These are phyloP conservation scores for Helleia helle DNA, from an alignment of 2,888 invertebrate species.

Conservation along the genomic window DNA sequence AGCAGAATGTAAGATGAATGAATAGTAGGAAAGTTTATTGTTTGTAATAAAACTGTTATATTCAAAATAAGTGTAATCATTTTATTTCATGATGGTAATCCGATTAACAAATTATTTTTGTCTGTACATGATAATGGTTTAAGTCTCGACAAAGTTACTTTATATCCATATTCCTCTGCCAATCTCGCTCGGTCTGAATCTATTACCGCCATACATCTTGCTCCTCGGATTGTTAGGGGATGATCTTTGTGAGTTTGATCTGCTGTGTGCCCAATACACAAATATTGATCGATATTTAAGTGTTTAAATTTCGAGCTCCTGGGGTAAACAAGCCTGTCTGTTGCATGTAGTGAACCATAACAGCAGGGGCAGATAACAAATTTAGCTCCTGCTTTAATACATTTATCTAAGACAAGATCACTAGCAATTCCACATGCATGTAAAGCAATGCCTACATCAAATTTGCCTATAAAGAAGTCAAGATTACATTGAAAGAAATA, in stretches of 20 bases:
- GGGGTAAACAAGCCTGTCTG: slow-evolving; percentile 87
- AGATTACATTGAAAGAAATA: slow-evolving; percentile 90
- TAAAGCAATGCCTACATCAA: slow-evolving; percentile 90
- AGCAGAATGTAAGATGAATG: not conserved
- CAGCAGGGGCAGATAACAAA: slow-evolving; percentile 96
- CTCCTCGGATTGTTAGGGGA: slow-evolving; percentile 82
- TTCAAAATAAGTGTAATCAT: slow-evolving; percentile 14
- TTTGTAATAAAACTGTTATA: slow-evolving; percentile 19
- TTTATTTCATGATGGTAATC: slow-evolving; percentile 47
- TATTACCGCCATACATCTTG: slow-evolving; percentile 89
- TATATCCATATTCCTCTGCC: slow-evolving; percentile 84
- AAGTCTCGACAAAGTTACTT: slow-evolving; percentile 82
- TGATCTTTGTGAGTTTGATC: slow-evolving; percentile 91
- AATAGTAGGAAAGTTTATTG: slow-evolving; percentile 14
- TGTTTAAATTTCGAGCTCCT: slow-evolving; percentile 77
- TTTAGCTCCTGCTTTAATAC: slow-evolving; percentile 81
- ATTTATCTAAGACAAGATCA: slow-evolving; percentile 91
- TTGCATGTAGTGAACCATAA: slow-evolving; percentile 90
- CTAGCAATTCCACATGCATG: slow-evolving; percentile 97
- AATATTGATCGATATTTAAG: slow-evolving; percentile 76
- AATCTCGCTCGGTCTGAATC: slow-evolving; percentile 88
- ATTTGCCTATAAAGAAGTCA: slow-evolving; percentile 86
- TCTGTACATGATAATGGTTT: slow-evolving; percentile 89
- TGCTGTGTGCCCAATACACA: slow-evolving; percentile 90
- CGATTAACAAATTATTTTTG: slow-evolving; percentile 91